Percentiles rank a stretch among this genome's conserved stretches.
phyloP scores from a whole-genome alignment of 1,140 invertebrate genomes.

The Laupala kohalensis region DNA sequence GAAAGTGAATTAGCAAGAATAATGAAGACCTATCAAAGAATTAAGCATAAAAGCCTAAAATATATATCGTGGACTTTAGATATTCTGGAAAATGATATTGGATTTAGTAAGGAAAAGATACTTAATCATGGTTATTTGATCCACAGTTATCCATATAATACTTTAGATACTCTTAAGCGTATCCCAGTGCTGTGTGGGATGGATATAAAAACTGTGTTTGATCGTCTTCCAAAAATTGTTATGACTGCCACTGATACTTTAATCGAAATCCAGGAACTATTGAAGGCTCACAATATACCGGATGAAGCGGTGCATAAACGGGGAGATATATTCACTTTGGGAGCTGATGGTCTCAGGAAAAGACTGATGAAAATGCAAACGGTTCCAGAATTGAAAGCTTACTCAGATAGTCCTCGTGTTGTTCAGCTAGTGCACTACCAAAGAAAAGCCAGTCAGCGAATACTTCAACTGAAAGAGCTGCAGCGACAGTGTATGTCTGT shows the following conservation, averaged over 20 bases:
- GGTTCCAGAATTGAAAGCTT: constrained; percentile 35
- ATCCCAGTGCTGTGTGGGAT: no score
- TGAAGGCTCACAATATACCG: constrained; percentile 31
- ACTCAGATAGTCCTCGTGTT: constrained; percentile 37
- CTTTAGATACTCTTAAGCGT: no score
- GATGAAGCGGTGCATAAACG: constrained; percentile 32
- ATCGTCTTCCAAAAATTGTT: no score
- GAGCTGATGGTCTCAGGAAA: constrained; percentile 32
- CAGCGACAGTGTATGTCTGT: constrained; percentile 39
- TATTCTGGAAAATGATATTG: constrained; percentile 31
- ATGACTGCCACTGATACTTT: no score
- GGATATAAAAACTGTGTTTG: no score
- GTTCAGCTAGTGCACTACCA: constrained; percentile 39
- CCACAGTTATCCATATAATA: no score
- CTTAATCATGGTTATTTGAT: no score
- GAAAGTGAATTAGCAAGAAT: constrained; percentile 30
- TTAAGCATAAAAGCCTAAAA: constrained; percentile 33
- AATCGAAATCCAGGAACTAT: no score
- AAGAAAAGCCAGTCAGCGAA: constrained; percentile 34
- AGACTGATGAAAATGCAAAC: constrained; percentile 33
- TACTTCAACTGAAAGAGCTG: constrained; percentile 35
- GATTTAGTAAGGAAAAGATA: constrained; percentile 33
- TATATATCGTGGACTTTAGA: constrained; percentile 30
- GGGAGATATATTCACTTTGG: constrained; percentile 36
- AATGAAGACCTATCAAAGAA: constrained; percentile 30